A percentile compares a stretch with the other conserved stretches of the same genome.
phyloP scores from a whole-genome alignment of 2,113 vertebrate species.

The Dipodomys ordii region DNA sequence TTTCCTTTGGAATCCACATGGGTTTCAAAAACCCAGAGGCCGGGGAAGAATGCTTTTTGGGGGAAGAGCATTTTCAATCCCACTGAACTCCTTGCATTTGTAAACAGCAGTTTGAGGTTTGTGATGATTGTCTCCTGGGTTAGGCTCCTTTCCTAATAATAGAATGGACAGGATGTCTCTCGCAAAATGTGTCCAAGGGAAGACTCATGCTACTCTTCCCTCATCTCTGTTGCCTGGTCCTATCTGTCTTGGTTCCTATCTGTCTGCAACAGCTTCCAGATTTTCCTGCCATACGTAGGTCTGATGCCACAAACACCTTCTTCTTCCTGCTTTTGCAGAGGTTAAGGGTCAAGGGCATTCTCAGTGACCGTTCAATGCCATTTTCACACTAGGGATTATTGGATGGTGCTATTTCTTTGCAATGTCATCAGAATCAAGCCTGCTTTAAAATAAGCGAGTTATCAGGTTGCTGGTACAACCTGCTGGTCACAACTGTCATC shows the following conservation, averaged over 20 bases:
- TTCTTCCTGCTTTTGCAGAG: not conserved
- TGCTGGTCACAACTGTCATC: too few species aligned
- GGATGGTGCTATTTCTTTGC: not conserved
- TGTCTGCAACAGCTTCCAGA: not conserved
- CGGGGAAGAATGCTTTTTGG: constrained; percentile 61
- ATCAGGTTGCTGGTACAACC: too few species aligned
- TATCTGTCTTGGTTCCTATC: not conserved
- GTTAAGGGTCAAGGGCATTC: not conserved
- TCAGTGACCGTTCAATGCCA: not conserved
- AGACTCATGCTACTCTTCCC: not conserved
- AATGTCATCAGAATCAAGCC: too few species aligned
- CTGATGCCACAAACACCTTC: not conserved
- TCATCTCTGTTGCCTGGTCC: not conserved
- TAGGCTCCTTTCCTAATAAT: constrained; percentile 62
- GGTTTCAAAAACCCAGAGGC: constrained; percentile 76
- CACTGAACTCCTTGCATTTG: constrained; percentile 60
- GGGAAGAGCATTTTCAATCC: constrained; percentile 72
- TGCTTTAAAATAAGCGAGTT: not conserved
- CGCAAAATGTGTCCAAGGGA: not conserved
- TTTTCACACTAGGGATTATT: too few species aligned
- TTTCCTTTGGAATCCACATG: constrained; percentile 83
- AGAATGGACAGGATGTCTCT: constrained; percentile 50
- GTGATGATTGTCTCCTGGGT: constrained; percentile 53
- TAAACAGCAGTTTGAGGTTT: constrained; percentile 72
- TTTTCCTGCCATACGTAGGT: not conserved